Evolutionary conservation across 2,113 vertebrate species (phyloP).

Genomic region (Saguinus imperator): DNA sequence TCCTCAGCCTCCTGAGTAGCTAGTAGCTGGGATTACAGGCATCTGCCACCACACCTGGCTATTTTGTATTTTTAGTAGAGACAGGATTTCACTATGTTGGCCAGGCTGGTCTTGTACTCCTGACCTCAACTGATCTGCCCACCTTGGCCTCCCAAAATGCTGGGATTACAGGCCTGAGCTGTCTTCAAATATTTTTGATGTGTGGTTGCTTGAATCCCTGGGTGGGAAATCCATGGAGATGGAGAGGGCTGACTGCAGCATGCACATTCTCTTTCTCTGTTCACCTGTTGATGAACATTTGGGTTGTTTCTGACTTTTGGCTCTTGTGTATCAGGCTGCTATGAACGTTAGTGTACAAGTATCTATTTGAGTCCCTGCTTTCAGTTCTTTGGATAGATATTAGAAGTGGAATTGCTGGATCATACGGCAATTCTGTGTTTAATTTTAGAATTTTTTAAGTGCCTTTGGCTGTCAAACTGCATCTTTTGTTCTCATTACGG

Average conservation of each 20-base stretch:
- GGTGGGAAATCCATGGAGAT: not conserved
- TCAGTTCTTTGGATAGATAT: not conserved
- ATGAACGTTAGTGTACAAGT: not conserved
- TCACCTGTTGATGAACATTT: not conserved
- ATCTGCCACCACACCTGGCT: too few species aligned
- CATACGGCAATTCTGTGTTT: not conserved
- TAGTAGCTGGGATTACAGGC: too few species aligned
- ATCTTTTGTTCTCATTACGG: not conserved
- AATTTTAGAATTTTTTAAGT: not conserved
- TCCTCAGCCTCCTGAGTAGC: too few species aligned
- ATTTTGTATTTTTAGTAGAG: too few species aligned
- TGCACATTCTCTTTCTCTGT: not conserved
- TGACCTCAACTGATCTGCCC: not conserved
- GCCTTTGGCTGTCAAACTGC: not conserved
- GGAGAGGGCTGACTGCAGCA: not conserved
- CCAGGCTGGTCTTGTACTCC: not conserved
- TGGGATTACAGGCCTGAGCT: not conserved
- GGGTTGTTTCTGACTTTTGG: not conserved
- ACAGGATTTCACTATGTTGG: not conserved
- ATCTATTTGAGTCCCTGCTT: not conserved
- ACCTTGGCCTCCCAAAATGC: not conserved
- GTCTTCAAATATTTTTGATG: not conserved
- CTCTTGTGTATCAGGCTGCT: not conserved
- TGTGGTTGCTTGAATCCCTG: not conserved
- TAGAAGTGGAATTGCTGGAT: not conserved